Base-by-base conservation (phyloP, 2,888 invertebrate species). In the Atethmia centrago region DNA sequence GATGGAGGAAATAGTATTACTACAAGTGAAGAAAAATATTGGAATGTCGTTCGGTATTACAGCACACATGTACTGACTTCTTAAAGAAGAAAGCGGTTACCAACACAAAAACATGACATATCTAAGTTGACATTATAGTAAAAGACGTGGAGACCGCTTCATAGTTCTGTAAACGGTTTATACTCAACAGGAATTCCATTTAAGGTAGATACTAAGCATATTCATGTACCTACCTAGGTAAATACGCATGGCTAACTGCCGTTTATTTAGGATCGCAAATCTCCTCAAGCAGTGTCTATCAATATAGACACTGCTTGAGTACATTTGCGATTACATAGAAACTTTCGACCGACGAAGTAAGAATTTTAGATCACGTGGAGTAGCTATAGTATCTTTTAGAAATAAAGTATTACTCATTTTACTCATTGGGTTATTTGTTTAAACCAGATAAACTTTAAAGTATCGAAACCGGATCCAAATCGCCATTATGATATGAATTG, bases 291-390 rank as follows among this genome's bases (percentile, higher is more conserved):
- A 16, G 21, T 69, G 42, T 69, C 36, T 55, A 21, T 74, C n/a
- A n/a, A n/a, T n/a, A n/a, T n/a, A n/a, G n/a, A n/a, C n/a, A n/a
- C n/a, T n/a, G n/a, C n/a, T n/a, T n/a, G n/a, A n/a, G n/a, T n/a
- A n/a, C n/a, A n/a, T n/a, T n/a, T n/a, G n/a, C n/a, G n/a, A 59
- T 77, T 80, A 77, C 21, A 3, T 14, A 53, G 51, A 72, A 59
- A 49, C 49, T 28, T 55, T 16, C 55, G 47, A 65, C 16, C 40
- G 10, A 5, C 31, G 25, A 59, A 45, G 36, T 63, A 58, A 40
- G 28, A 40, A 28, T 28, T 12, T 62, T 56, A 47, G 14, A 70
- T 3, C 3, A 25, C 2, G 12, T 7, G 42, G n/a, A 9, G 45
- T 19, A 42, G 19, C 1, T n/a, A 8, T 7, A 10, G 19, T 21